Evolutionary conservation across 2,888 invertebrate genomes (phyloP), one percentile per base, ranked within the genome.

Genomic region (Chrysomela aeneicollis): DNA sequence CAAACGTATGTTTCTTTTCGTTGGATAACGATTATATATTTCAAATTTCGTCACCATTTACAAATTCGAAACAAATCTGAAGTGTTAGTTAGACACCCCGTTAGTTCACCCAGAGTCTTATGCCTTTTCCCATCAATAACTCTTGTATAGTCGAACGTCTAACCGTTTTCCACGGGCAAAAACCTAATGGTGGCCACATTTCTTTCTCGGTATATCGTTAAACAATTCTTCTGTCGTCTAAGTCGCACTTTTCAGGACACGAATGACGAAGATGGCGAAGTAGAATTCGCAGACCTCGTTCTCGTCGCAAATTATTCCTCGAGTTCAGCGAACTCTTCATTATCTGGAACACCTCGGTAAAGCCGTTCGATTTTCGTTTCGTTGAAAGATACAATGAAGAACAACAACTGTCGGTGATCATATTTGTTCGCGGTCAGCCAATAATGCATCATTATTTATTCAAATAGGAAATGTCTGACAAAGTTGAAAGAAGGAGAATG

Each of bases 321-420:
- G 57, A 70, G 75, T 73, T 72, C 71, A 66, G 71, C 63, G 75
- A 73, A 74, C 75, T 73, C 69, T 63, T 64, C 67, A 64, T 69
- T 71, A 75, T 75, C 73, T 75, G 66, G 75, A 73, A 74, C 75
- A 74, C 67, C 66, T 68, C 65, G 69, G 66, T 71, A 67, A 71
- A 42, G 42, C 71, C 62, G 70, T 71, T 70, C 64, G 70, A 74
- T 74, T 75, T 73, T 74, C 70, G 71, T 75, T 74, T 76, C 74
- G 67, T 74, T 32, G 52, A 35, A 18, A 50, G 63, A 63, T 35
- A 66, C 53, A 63, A 63, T 63, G 12, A 30, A 46, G 46, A 57
- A 18, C 18, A 26, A 10, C 10, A 35, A 35, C 12, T 35, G 35
- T 10, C 12, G 35, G 12, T 35, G 2, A 12, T 3, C n/a, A 9